A percentile compares a stretch with the other conserved stretches of the same genome.
Conservation (phyloP, 2,797 vertebrate species). For the Molossus molossus region DNA sequence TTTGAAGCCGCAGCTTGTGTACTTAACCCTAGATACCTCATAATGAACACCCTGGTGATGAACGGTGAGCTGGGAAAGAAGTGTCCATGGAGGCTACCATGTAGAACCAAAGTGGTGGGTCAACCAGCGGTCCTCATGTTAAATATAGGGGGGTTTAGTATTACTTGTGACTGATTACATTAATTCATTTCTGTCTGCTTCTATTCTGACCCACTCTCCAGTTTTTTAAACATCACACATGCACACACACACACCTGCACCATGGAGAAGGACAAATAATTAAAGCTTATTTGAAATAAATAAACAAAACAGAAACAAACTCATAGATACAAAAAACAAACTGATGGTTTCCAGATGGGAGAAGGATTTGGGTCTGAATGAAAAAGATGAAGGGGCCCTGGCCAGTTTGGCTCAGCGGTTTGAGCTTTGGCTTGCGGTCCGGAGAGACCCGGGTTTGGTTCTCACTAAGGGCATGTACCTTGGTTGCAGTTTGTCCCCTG, state of each 20-base stretch:
- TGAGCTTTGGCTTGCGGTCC: too few species aligned
- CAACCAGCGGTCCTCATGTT: not conserved
- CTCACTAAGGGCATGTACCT: too few species aligned
- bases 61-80: not conserved
- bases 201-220: not conserved
- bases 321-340: not conserved
- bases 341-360: not conserved
- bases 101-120: not conserved
- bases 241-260: not conserved
- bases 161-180: not conserved
- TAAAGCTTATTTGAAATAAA: not conserved
- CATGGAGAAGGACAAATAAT: not conserved
- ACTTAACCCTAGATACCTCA: not conserved
- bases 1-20: not conserved
- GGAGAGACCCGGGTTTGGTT: too few species aligned
- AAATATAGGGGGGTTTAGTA: not conserved
- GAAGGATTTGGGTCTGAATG: not conserved
- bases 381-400: not conserved
- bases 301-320: not conserved
- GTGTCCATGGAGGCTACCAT: not conserved
- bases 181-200: not conserved
- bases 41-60: not conserved
- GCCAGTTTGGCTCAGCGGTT: too few species aligned
- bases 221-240: not conserved
- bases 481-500: too few species aligned